Percentiles rank a stretch among this genome's conserved stretches.
Conservation (phyloP, 35 echinoderm and acorn worm genomes). For the Apostichopus californicus region DNA sequence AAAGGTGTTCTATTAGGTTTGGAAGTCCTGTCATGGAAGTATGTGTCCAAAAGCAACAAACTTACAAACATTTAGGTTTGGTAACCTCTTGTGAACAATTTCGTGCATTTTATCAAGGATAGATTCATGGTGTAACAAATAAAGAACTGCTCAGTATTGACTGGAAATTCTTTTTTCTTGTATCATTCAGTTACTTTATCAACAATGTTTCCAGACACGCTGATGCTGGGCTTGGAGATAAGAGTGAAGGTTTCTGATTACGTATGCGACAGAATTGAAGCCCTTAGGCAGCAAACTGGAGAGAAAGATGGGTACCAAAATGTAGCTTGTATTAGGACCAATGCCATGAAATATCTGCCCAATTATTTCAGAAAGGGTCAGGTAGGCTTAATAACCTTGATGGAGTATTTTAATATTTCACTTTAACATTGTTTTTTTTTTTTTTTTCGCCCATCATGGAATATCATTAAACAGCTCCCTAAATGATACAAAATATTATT, state of each 20-base stretch:
- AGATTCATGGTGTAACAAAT: not conserved
- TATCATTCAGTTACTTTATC: conserved; percentile 67
- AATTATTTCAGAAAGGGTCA: conserved; percentile 98
- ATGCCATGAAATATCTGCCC: conserved; percentile 98
- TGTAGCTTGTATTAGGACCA: conserved; percentile 83
- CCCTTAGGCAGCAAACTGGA: conserved; percentile 68
- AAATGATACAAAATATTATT: no score
- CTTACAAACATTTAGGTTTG: no score
- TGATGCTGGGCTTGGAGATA: conserved; percentile 97
- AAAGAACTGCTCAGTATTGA: no score
- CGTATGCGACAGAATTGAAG: conserved; percentile 88
- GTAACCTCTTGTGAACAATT: not conserved
- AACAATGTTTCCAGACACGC: conserved; percentile 67
- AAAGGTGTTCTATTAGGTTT: no score
- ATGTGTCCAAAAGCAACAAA: no score
- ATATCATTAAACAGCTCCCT: no score
- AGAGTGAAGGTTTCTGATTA: conserved; percentile 95
- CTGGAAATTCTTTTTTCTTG: not conserved
- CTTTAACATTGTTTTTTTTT: no score
- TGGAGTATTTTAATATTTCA: no score
- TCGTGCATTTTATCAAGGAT: not conserved
- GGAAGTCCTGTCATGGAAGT: no score
- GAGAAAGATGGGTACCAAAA: conserved; percentile 65
- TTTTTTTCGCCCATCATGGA: no score
- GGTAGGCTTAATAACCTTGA: conserved; percentile 46